These are phyloP conservation scores for Sorex maritimensis DNA, from an alignment of 2,797 vertebrate genomes.

Conservation along the genomic window DNA sequence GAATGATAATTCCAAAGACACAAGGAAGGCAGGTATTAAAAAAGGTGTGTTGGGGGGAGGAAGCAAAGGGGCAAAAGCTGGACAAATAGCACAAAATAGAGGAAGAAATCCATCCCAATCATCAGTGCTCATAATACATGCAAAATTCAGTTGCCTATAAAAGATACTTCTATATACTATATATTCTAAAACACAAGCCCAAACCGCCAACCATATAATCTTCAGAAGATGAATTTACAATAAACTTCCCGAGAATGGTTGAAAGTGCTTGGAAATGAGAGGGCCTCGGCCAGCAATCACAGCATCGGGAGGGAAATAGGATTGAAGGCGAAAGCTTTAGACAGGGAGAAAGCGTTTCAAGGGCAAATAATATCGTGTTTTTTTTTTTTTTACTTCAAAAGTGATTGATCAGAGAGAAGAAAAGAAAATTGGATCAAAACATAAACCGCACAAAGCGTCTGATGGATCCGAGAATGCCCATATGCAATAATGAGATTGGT, in stretches of 20 bases:
- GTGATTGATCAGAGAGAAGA: not conserved
- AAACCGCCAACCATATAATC: not conserved
- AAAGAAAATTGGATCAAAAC: not conserved
- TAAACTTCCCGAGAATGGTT: not conserved
- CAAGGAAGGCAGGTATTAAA: not conserved
- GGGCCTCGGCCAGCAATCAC: not conserved
- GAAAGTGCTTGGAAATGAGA: not conserved
- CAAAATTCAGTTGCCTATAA: conserved; percentile 19
- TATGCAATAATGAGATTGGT: not conserved
- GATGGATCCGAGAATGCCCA: not conserved
- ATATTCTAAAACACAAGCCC: not conserved
- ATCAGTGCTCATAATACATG: conserved; percentile 27
- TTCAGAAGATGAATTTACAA: not conserved
- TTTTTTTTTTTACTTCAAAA: not conserved
- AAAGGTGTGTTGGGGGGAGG: not conserved
- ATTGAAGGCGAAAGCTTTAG: not conserved
- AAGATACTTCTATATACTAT: not conserved
- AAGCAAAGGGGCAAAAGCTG: not conserved
- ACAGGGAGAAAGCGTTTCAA: not conserved
- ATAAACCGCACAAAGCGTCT: not conserved
- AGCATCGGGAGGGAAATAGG: not conserved
- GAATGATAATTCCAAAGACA: not conserved
- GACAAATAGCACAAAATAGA: not conserved
- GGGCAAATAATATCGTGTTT: not conserved
- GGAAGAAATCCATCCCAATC: not conserved